phyloP scores from a whole-genome alignment of 2,113 vertebrate genomes.

The Silurus asotus region DNA sequence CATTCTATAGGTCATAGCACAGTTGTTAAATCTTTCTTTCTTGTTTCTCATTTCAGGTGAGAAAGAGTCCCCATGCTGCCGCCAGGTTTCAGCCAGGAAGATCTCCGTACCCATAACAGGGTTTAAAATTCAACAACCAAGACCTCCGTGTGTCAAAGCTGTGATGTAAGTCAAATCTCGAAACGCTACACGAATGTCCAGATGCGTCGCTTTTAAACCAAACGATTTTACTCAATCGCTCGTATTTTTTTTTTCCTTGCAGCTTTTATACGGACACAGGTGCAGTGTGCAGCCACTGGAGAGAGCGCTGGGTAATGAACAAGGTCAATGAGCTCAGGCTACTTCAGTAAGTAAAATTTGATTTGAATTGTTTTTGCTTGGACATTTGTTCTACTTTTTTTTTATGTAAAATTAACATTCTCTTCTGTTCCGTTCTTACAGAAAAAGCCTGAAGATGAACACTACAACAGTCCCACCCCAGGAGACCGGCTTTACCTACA shows the following conservation, averaged over 20 bases:
- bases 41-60: conserved; percentile 21
- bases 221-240: neutral
- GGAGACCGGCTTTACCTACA: neutral
- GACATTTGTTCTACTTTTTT: neutral
- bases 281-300: conserved; percentile 42
- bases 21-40: neutral
- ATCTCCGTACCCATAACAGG: conserved; percentile 60
- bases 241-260: neutral
- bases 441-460: neutral
- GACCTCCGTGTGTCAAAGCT: conserved; percentile 60
- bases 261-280: conserved; percentile 50
- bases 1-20: neutral
- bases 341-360: conserved; percentile 28
- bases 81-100: conserved; percentile 30
- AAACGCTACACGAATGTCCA: neutral
- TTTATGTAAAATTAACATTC: neutral
- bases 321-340: conserved; percentile 33
- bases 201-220: neutral
- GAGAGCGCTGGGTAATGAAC: conserved; percentile 33
- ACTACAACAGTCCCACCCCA: neutral
- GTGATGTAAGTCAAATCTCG: conserved; percentile 60
- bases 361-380: neutral
- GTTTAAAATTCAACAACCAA: conserved; percentile 16
- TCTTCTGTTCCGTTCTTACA: neutral
- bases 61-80: conserved; percentile 59